Percentiles rank a stretch among this genome's conserved stretches.
Conservation (phyloP, 2,797 vertebrate species). For the Zalophus californianus region DNA sequence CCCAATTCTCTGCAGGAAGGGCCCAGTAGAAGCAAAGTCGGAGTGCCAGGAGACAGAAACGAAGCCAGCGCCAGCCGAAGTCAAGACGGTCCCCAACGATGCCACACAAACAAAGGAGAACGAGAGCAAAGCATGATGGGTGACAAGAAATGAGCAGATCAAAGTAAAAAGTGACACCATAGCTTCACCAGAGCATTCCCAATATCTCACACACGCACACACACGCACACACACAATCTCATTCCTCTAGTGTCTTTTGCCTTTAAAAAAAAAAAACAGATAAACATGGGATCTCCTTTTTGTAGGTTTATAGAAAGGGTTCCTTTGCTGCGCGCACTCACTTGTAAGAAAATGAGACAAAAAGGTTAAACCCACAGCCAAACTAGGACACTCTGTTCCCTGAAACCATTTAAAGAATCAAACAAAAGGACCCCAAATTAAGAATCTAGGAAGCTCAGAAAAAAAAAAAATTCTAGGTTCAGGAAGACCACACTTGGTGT, state of each 20-base stretch:
- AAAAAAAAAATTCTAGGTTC: conserved; percentile 79
- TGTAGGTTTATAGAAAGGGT: conserved; percentile 89
- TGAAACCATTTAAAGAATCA: conserved; percentile 79
- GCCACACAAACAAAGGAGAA: conserved; percentile 93
- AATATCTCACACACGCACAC: conserved; percentile 78
- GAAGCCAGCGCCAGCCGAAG: conserved; percentile 91
- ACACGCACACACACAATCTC: conserved; percentile 84
- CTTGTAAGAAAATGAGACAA: conserved; percentile 88
- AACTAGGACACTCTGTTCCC: conserved; percentile 85
- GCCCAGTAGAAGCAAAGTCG: conserved; percentile 91
- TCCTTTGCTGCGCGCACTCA: conserved; percentile 91
- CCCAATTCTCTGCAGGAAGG: conserved; percentile 90
- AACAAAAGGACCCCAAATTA: conserved; percentile 83
- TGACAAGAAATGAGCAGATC: conserved; percentile 77
- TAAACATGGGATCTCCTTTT: conserved; percentile 84
- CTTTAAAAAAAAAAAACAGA: conserved; percentile 87
- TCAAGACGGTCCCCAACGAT: conserved; percentile 93
- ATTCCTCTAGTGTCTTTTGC: conserved; percentile 97
- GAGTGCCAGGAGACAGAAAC: conserved; percentile 90
- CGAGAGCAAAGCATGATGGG: conserved; percentile 97
- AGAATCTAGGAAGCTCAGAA: conserved; percentile 85
- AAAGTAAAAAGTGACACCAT: conserved; percentile 87
- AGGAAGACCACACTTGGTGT: conserved; percentile 79
- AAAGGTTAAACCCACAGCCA: conserved; percentile 86
- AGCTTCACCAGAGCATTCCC: conserved; percentile 90